phyloP scores from a whole-genome alignment of 2,113 vertebrate genomes.

The Lagopus leucura region DNA sequence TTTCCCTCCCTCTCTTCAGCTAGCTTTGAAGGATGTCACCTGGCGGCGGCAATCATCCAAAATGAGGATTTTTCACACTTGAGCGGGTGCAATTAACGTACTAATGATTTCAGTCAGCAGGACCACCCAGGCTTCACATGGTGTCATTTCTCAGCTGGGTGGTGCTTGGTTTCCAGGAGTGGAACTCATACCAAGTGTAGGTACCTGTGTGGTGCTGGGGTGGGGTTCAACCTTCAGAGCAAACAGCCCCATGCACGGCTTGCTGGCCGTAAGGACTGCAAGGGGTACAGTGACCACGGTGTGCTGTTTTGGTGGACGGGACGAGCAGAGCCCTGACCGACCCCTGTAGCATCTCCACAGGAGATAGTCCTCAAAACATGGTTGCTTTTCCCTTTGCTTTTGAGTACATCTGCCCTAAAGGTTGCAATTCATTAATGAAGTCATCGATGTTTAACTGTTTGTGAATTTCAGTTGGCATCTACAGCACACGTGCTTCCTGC shows the following conservation, averaged over 20 bases:
- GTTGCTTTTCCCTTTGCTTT: background rate
- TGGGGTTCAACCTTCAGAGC: background rate
- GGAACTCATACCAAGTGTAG: background rate
- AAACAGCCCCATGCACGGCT: background rate
- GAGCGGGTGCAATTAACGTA: background rate
- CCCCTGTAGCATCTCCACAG: background rate
- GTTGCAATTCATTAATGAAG: accelerated
- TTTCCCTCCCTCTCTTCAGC: background rate
- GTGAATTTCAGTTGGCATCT: background rate
- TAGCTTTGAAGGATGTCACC: background rate
- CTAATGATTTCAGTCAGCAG: background rate
- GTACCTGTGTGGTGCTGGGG: background rate
- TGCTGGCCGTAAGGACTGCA: background rate
- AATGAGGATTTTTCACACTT: background rate
- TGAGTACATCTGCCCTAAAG: background rate
- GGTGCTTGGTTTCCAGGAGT: background rate
- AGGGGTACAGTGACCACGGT: accelerated
- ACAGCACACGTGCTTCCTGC: accelerated
- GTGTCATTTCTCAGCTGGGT: background rate
- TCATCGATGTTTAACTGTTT: background rate
- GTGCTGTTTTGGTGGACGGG: background rate
- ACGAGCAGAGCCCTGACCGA: background rate
- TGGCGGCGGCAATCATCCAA: background rate
- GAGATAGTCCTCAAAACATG: accelerated
- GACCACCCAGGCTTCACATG: background rate